phyloP scores from a whole-genome alignment of 2,113 vertebrate genomes.

The Scopus umbretta region DNA sequence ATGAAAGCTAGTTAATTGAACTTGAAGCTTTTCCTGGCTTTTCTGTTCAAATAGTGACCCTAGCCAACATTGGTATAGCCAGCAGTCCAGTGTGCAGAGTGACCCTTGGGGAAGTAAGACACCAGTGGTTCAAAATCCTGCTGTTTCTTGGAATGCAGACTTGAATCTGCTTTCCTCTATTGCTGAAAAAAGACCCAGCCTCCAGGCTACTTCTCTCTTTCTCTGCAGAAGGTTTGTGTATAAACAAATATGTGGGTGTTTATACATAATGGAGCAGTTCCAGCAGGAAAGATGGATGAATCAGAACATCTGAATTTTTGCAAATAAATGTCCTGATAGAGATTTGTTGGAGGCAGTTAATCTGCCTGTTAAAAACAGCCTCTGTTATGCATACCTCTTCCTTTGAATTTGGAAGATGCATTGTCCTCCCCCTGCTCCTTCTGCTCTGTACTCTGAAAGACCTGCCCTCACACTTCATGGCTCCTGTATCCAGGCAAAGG shows the following conservation, averaged over 20 bases:
- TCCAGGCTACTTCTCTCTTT: background rate
- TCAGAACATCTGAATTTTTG: background rate
- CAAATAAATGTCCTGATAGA: background rate
- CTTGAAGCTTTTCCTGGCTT: background rate
- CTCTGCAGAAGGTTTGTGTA: background rate
- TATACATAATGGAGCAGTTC: background rate
- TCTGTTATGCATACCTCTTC: background rate
- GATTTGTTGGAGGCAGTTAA: background rate
- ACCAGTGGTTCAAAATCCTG: background rate
- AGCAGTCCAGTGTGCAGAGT: background rate
- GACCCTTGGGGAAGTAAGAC: background rate
- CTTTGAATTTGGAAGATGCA: background rate
- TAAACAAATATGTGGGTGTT: background rate
- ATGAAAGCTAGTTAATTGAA: background rate
- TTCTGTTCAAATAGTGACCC: background rate
- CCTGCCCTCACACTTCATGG: background rate
- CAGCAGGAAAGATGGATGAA: background rate
- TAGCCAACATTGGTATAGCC: background rate
- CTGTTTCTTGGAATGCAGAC: background rate
- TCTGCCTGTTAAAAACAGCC: background rate
- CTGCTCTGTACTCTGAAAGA: background rate
- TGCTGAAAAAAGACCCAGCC: background rate
- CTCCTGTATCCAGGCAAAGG: background rate
- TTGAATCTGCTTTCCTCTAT: background rate
- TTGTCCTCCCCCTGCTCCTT: background rate